Conservation (phyloP, 2,888 invertebrate genomes). For the Troilus luridus region DNA sequence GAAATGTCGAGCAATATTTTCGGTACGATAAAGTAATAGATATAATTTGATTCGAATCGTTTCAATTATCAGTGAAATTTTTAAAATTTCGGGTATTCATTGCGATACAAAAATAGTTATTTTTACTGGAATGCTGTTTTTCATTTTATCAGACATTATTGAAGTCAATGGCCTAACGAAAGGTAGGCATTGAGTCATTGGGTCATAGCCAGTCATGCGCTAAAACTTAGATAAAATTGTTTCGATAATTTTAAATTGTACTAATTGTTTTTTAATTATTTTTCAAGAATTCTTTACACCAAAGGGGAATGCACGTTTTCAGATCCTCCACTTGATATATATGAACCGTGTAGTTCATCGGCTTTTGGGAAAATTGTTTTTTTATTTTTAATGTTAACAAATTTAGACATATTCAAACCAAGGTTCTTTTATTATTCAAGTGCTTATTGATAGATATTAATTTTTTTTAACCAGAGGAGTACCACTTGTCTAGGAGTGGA, state of each 20-base stretch:
- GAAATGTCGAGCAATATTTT: too few relatives aligned
- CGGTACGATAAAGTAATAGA: too few relatives aligned
- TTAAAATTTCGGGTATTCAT: too few relatives aligned
- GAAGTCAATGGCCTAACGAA: neutral
- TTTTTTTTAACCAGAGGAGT: too few relatives aligned
- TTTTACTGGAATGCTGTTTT: neutral
- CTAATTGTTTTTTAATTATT: neutral
- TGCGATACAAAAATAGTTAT: neutral
- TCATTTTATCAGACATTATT: neutral
- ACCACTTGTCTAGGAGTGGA: too few relatives aligned
- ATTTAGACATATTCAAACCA: neutral
- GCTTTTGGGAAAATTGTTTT: neutral
- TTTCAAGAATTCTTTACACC: neutral
- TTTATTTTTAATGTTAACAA: neutral
- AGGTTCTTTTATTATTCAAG: neutral
- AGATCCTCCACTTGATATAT: neutral
- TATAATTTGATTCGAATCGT: too few relatives aligned
- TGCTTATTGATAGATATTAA: neutral
- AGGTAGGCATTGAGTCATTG: neutral
- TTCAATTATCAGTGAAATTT: too few relatives aligned
- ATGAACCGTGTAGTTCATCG: neutral
- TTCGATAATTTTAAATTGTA: neutral
- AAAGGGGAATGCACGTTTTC: neutral
- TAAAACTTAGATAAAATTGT: conserved; percentile 10
- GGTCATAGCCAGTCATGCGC: neutral